phyloP scores from a whole-genome alignment of 2,113 vertebrate species.

The Chloropsis cyanopogon region DNA sequence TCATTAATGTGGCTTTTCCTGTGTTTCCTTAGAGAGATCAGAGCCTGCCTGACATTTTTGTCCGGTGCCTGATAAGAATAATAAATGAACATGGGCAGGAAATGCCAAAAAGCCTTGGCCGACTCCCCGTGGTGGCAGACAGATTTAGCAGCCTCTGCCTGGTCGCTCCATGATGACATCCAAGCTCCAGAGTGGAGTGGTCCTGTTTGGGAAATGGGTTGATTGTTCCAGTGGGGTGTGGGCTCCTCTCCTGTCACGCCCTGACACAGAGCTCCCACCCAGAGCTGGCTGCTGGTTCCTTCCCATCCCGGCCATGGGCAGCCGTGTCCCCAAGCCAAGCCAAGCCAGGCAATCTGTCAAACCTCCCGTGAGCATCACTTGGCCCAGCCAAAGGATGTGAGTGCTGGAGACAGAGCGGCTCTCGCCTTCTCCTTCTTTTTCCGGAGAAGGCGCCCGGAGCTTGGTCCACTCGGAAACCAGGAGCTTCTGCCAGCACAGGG shows the following conservation, averaged over 20 bases:
- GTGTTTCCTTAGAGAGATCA: slow-evolving; percentile 31
- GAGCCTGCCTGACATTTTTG: slow-evolving; percentile 29
- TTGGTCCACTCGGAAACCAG: not conserved
- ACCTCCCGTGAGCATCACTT: not conserved
- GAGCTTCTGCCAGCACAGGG: not conserved
- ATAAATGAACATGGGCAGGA: slow-evolving; percentile 31
- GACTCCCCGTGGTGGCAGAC: rapidly evolving
- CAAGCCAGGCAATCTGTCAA: not conserved
- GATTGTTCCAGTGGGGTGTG: slow-evolving; percentile 5
- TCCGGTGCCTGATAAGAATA: slow-evolving; percentile 45
- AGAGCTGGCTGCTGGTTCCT: not conserved
- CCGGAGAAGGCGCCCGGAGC: not conserved
- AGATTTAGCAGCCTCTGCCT: not conserved
- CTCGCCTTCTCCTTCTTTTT: slow-evolving; percentile 42
- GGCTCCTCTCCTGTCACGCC: not conserved
- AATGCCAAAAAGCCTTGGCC: not conserved
- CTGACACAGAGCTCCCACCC: not conserved
- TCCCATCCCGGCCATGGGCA: not conserved
- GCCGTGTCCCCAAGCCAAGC: not conserved
- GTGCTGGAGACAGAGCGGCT: not conserved
- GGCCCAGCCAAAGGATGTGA: slow-evolving; percentile 30
- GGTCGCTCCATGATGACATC: not conserved
- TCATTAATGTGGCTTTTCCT: slow-evolving; percentile 28
- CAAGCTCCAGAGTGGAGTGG: not conserved
- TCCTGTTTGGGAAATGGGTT: not conserved